Conservation (phyloP, 2,797 vertebrate species). For the Myotis planiceps region DNA sequence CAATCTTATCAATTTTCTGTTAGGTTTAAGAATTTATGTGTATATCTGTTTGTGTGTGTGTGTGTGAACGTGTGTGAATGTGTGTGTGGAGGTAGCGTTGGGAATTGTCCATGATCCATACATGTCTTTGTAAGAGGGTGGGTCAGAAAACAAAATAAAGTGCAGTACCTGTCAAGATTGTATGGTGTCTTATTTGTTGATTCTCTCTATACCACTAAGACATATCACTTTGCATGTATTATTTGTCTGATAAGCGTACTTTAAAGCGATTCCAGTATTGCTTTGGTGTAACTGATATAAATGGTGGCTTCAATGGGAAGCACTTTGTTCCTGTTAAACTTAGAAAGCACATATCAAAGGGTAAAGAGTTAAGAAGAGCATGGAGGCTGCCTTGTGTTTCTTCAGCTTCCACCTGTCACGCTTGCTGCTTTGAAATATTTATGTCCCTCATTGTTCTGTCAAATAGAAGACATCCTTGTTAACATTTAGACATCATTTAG, state of each 20-base stretch:
- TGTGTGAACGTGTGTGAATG: not conserved
- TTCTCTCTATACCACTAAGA: conserved; percentile 36
- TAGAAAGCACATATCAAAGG: conserved; percentile 60
- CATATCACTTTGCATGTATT: conserved; percentile 24
- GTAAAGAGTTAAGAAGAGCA: conserved; percentile 71
- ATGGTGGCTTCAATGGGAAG: conserved; percentile 63
- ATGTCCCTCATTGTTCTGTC: conserved; percentile 81
- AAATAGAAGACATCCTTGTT: conserved; percentile 82
- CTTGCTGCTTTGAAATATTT: conserved; percentile 84
- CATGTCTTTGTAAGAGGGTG: not conserved
- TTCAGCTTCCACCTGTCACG: conserved; percentile 72
- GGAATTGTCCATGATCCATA: not conserved
- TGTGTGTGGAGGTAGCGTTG: not conserved
- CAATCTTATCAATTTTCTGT: not conserved
- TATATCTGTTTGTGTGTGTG: not conserved
- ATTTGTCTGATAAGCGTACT: conserved; percentile 65
- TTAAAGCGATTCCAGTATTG: conserved; percentile 62
- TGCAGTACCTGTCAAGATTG: not conserved
- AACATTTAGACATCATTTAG: conserved; percentile 86
- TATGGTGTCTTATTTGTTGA: not conserved
- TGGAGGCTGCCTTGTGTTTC: conserved; percentile 56
- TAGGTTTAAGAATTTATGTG: not conserved
- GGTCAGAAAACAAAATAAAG: not conserved
- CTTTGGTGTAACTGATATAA: conserved; percentile 50
- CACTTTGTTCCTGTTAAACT: conserved; percentile 68